A percentile compares a stretch with the other conserved stretches of the same genome.
These are phyloP conservation scores for Rhodinocichla rosea DNA, from an alignment of 2,113 vertebrate species.

Conservation along the genomic window DNA sequence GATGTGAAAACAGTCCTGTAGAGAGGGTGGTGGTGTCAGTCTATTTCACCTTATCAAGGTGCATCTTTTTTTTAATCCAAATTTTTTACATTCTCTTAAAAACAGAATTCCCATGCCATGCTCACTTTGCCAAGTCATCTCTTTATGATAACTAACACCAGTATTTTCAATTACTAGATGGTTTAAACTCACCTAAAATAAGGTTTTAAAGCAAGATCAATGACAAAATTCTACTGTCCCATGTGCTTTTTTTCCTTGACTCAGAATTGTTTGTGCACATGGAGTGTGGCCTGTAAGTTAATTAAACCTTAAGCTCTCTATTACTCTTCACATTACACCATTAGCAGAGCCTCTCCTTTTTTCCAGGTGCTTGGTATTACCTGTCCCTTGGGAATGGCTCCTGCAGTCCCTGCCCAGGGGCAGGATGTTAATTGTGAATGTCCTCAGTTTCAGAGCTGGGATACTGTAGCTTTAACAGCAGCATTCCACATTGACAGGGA, in stretches of 20 bases:
- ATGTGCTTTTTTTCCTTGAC: not conserved
- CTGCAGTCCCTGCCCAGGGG: not conserved
- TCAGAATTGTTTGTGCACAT: not conserved
- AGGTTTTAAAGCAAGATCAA: not conserved
- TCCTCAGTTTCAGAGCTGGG: not conserved
- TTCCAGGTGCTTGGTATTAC: not conserved
- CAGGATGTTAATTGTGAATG: not conserved
- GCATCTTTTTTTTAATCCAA: not conserved
- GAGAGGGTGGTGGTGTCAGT: not conserved
- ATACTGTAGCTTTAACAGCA: not conserved
- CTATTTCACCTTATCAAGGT: not conserved
- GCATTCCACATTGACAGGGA: not conserved
- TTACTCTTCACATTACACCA: not conserved
- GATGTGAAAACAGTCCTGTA: not conserved
- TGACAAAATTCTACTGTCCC: not conserved
- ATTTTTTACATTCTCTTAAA: not conserved
- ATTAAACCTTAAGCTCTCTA: not conserved
- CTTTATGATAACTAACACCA: not conserved
- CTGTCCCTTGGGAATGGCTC: not conserved
- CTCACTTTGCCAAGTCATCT: not conserved
- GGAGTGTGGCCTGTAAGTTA: not conserved
- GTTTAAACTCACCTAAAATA: not conserved
- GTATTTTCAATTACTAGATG: not conserved
- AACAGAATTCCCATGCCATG: not conserved
- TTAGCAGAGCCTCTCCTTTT: not conserved